Conservation (phyloP, 2,113 vertebrate species). For the Echinops telfairi region DNA sequence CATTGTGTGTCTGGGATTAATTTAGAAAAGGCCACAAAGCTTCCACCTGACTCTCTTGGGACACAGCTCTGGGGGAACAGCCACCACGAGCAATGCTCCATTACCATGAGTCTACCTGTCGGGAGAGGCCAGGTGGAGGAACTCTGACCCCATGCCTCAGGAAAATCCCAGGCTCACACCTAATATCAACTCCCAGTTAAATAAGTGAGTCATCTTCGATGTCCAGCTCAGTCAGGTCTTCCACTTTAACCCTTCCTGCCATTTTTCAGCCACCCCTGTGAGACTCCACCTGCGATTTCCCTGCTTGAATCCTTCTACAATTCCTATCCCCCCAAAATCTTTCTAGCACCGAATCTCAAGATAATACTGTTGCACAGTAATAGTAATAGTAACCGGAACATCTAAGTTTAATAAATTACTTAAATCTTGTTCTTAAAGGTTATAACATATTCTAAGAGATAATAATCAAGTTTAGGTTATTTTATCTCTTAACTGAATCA, state of each 20-base stretch:
- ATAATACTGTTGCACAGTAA: background rate
- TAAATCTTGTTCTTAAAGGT: too few species aligned
- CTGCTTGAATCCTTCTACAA: too few species aligned
- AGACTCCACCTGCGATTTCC: too few species aligned
- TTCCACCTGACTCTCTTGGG: background rate
- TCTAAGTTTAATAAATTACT: too few species aligned
- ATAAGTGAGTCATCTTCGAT: background rate
- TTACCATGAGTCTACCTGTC: background rate
- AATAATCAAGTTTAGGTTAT: too few species aligned
- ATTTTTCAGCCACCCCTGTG: background rate
- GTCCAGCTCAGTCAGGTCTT: background rate
- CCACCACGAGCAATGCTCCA: background rate
- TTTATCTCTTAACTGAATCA: too few species aligned
- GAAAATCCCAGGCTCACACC: background rate
- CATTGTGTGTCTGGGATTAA: background rate
- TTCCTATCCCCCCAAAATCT: background rate
- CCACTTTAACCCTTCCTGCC: background rate
- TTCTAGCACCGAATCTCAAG: background rate
- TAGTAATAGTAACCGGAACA: constrained; percentile 1
- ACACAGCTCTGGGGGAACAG: background rate
- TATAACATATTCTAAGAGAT: too few species aligned
- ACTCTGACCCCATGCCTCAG: background rate
- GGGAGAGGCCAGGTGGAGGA: background rate
- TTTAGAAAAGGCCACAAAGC: background rate
- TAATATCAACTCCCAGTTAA: background rate